Percentiles rank a stretch among this genome's conserved stretches.
Evolutionary conservation across 2,797 vertebrate genomes (phyloP).

Genomic region (Synanceia verrucosa): DNA sequence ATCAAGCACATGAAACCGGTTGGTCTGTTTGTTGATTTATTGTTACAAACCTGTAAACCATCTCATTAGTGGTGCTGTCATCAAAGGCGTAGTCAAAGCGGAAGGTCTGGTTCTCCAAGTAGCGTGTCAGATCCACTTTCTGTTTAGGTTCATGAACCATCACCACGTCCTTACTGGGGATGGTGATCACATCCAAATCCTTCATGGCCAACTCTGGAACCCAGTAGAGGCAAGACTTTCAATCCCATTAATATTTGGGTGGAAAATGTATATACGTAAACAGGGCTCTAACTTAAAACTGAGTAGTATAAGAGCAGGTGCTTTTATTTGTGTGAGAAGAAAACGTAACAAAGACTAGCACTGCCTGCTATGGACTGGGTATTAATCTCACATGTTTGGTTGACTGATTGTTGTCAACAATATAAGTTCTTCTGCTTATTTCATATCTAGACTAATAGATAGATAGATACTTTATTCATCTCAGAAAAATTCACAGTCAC

Average conservation of each 20-base stretch:
- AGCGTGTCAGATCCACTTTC: constrained; percentile 97
- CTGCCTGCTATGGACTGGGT: too few relatives aligned
- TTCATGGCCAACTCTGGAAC: constrained; percentile 91
- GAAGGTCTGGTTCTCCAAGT: constrained; percentile 98
- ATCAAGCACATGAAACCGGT: neutral
- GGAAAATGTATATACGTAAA: too few relatives aligned
- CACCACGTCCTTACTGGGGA: constrained; percentile 98
- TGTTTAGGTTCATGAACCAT: constrained; percentile 99
- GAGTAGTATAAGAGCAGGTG: too few relatives aligned
- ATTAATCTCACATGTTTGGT: too few relatives aligned
- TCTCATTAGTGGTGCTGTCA: constrained; percentile 94
- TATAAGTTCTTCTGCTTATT: too few relatives aligned
- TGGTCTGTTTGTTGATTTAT: neutral
- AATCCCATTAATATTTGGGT: neutral
- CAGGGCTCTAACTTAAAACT: too few relatives aligned
- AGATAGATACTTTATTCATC: too few relatives aligned
- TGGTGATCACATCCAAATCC: constrained; percentile 97
- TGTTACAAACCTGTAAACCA: constrained; percentile 93
- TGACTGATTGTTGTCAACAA: too few relatives aligned
- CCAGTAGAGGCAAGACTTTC: neutral
- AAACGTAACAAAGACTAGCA: too few relatives aligned
- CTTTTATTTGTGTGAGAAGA: too few relatives aligned
- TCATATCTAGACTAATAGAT: too few relatives aligned
- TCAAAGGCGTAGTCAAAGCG: constrained; percentile 99
- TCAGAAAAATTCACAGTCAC: too few relatives aligned